Conservation (phyloP, 2,888 invertebrate genomes). For the Tryphoninae sp. region DNA sequence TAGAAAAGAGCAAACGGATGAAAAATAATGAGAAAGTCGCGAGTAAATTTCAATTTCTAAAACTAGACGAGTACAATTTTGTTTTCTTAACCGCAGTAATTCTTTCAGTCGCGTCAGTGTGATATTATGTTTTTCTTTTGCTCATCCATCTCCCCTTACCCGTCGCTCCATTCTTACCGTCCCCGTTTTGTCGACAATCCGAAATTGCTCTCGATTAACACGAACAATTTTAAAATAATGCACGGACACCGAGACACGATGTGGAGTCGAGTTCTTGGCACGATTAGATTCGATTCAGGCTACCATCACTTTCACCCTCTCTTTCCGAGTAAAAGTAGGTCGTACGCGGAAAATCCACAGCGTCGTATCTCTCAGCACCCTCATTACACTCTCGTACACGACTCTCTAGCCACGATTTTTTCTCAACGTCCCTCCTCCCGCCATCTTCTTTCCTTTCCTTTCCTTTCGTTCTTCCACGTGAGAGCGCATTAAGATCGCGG, state of each 20-base stretch:
- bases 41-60: too few relatives aligned
- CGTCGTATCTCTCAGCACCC: conserved; percentile 27
- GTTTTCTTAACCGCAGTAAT: too few relatives aligned
- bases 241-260: background rate
- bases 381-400: conserved; percentile 37
- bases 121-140: too few relatives aligned
- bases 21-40: too few relatives aligned
- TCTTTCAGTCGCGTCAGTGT: too few relatives aligned
- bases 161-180: background rate
- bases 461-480: background rate
- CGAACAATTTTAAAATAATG: conserved; percentile 12
- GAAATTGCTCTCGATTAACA: conserved; percentile 8
- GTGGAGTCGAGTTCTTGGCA: background rate
- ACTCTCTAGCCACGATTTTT: conserved; percentile 15
- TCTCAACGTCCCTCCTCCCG: background rate
- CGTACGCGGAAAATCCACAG: conserved; percentile 49
- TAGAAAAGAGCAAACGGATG: too few relatives aligned
- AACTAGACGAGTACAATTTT: too few relatives aligned
- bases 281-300: conserved; percentile 21
- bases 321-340: conserved; percentile 62
- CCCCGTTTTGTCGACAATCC: background rate
- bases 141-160: too few relatives aligned
- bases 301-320: conserved; percentile 47
- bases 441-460: background rate
- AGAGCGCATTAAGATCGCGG: conserved; percentile 36